Base-by-base conservation (phyloP, 2,797 vertebrate species). In the Tapera naevia region DNA sequence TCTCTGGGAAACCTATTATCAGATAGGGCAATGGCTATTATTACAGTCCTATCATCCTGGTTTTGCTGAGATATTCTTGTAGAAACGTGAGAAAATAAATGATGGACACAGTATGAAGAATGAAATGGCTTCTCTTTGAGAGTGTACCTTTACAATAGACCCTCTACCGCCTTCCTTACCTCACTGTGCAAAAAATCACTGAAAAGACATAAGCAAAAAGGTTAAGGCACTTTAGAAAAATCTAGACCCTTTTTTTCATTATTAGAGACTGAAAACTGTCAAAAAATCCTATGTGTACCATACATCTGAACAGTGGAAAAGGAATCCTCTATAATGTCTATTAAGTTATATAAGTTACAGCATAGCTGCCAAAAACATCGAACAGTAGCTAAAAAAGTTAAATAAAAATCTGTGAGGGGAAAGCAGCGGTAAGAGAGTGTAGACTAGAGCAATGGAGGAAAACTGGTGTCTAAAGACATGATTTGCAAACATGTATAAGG, bases 1-100 rank as follows among this genome's bases (percentile, higher is more conserved):
- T 76, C 81, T 93, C 65, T 69, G 62, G 71, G 94, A 95, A 94
- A 78, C 62, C 43, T 91, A 27, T 86, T 89, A 86, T 84, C 88
- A 93, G 53, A 86, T 41, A 72, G 35, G 46, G 72, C 2, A 1
- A 80, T 87, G 61, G 88, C 92, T 89, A 93, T 91, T 95, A 88
- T 87, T 87, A 24, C 10, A 71, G 27, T 62, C 45, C 62, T 53
- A 58, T 53, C 25, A 65, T 83, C 80, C 56, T 65, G 17, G 45
- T 71, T 96, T 95, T 62, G 6, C 43, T 83, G 86, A 79, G 83
- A 91, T 78, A 84, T 74, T 91, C 67, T 85, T 85, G 41, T 32
- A 83, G 45, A 88, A 93, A 56, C 0, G 0, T 43, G 45, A 76
- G 33, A 82, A 71, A 66, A 79, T 30, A 93, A 57, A 79, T 37